Percentiles rank a stretch among this genome's conserved stretches.
Conservation (phyloP, 2,797 vertebrate genomes). For the Fundulus diaphanus region DNA sequence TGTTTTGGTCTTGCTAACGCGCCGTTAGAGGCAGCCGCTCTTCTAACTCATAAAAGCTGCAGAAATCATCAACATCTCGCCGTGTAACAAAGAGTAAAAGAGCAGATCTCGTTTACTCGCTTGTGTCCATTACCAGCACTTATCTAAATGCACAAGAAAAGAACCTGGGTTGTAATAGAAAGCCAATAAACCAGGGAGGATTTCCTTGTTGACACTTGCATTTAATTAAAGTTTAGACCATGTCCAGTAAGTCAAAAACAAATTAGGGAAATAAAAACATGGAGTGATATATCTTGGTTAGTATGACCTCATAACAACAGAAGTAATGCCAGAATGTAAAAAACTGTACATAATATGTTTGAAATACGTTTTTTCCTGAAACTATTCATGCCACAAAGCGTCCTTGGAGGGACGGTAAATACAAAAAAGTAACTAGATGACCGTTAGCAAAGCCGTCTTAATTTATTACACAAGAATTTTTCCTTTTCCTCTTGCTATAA, state of each 20-base stretch:
- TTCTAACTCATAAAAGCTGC: background rate
- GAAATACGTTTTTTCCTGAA: background rate
- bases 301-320: background rate
- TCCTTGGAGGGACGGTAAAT: background rate
- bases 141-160: constrained; percentile 32
- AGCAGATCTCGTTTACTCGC: constrained; percentile 37
- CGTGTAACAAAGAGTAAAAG: constrained; percentile 26
- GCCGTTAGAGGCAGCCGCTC: background rate
- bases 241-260: constrained; percentile 3
- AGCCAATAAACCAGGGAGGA: constrained; percentile 2
- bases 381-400: background rate
- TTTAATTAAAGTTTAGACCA: background rate
- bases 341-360: background rate
- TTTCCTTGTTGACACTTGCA: constrained; percentile 21
- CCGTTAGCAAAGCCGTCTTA: background rate
- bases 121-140: constrained; percentile 36
- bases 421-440: background rate
- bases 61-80: constrained; percentile 17
- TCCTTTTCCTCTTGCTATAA: too few species aligned
- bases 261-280: background rate
- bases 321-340: background rate
- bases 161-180: constrained; percentile 41
- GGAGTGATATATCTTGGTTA: background rate
- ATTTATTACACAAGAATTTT: background rate
- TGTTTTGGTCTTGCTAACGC: background rate